A percentile compares a stretch with the other conserved stretches of the same genome.
Conservation (phyloP, 2,113 vertebrate genomes). For the Archilochus colubris region DNA sequence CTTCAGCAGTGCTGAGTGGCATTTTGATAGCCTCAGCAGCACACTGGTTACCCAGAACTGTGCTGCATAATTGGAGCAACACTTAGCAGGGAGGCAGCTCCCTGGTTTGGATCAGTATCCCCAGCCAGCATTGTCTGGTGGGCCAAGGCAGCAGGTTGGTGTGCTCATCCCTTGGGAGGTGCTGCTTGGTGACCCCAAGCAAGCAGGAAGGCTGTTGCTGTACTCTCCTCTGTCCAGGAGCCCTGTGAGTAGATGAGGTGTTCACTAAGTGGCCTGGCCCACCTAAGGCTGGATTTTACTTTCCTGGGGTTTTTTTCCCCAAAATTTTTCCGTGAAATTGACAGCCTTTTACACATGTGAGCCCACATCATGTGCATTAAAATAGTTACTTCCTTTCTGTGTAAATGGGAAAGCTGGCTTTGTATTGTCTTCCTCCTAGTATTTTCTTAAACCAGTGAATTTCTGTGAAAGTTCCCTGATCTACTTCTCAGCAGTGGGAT, state of each 20-base stretch:
- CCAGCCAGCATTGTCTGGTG: accelerated
- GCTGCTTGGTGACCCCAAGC: not conserved
- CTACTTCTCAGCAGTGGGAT: not conserved
- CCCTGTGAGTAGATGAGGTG: not conserved
- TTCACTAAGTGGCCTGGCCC: not conserved
- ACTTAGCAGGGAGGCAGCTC: not conserved
- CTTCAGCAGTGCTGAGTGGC: not conserved
- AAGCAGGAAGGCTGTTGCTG: not conserved
- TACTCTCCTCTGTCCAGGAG: not conserved
- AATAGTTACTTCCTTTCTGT: not conserved
- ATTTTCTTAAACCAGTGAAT: not conserved
- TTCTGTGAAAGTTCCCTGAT: not conserved
- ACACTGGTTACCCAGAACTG: not conserved
- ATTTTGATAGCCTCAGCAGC: not conserved
- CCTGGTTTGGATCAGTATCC: not conserved
- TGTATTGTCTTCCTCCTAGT: not conserved
- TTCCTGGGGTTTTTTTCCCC: too few relatives aligned
- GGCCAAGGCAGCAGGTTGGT: not conserved
- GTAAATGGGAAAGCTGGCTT: not conserved
- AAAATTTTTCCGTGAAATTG: not conserved
- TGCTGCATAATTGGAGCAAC: not conserved
- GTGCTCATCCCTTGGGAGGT: not conserved
- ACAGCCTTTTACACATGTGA: accelerated
- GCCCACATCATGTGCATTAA: not conserved
- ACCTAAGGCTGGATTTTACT: not conserved